These are phyloP conservation scores for Aldabrachelys gigantea DNA, from an alignment of 2,113 vertebrate genomes.

Conservation along the genomic window DNA sequence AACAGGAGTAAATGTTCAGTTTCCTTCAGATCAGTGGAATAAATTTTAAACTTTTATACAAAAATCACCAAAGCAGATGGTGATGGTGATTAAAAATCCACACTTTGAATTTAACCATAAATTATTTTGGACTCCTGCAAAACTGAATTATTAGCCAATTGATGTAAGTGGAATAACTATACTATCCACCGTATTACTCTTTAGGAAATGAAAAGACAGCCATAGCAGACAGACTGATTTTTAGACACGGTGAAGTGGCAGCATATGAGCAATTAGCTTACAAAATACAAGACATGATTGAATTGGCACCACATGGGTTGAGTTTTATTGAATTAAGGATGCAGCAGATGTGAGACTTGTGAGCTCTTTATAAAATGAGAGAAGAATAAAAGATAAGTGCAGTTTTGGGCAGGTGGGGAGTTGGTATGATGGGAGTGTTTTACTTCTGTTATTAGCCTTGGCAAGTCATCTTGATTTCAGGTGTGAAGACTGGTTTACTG, in stretches of 20 bases:
- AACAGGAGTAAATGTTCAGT: not conserved
- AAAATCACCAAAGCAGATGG: not conserved
- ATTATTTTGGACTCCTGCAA: not conserved
- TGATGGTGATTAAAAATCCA: not conserved
- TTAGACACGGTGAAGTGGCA: not conserved
- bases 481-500: not conserved
- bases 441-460: not conserved
- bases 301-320: not conserved
- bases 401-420: not conserved
- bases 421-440: not conserved
- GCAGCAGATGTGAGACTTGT: not conserved
- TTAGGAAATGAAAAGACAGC: too few relatives aligned
- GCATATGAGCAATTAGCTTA: not conserved
- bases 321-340: not conserved
- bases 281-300: not conserved
- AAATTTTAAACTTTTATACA: not conserved
- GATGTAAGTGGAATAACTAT: not conserved
- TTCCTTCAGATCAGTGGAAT: accelerated
- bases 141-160: not conserved
- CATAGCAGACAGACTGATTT: not conserved
- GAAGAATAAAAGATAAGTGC: not conserved
- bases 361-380: not conserved
- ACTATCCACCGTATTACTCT: not conserved
- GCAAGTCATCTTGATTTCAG: not conserved
- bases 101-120: not conserved